Evolutionary conservation across 2,113 vertebrate genomes (phyloP).

Genomic region (Crotalus tigris): DNA sequence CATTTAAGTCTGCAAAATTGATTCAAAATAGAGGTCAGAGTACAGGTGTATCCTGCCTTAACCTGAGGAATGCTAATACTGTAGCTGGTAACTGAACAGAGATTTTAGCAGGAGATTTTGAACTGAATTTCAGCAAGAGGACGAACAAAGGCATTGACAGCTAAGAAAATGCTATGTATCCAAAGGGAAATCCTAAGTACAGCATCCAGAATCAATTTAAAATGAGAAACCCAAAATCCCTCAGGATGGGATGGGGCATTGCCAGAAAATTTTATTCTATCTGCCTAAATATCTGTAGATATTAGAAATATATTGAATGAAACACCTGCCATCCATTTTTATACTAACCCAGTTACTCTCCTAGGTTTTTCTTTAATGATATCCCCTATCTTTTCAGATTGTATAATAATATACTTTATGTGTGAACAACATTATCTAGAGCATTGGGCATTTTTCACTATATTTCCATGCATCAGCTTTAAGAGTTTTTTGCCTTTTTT

Average conservation of each 20-base stretch:
- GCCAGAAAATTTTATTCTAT: constrained; percentile 29
- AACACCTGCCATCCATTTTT: constrained; percentile 3
- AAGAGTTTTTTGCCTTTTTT: background rate
- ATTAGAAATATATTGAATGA: constrained; percentile 2
- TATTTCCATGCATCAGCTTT: constrained; percentile 26
- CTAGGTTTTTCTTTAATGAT: constrained; percentile 24
- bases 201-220: constrained; percentile 27
- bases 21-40: constrained; percentile 60
- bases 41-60: constrained; percentile 43
- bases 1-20: constrained; percentile 62
- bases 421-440: constrained; percentile 10
- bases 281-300: constrained; percentile 37
- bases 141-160: constrained; percentile 30
- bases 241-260: background rate
- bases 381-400: constrained; percentile 32
- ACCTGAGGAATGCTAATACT: constrained; percentile 49
- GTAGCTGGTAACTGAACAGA: constrained; percentile 1
- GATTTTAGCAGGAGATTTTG: constrained; percentile 34
- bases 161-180: constrained; percentile 30
- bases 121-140: constrained; percentile 44
- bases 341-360: background rate
- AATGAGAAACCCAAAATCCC: constrained; percentile 6
- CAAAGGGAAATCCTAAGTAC: constrained; percentile 26
- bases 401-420: constrained; percentile 13
- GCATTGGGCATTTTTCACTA: background rate